Percentiles rank a stretch among this genome's conserved stretches.
Conservation (phyloP, 64 coral and sea anemone genomes). For the Pocillopora damicornis region DNA sequence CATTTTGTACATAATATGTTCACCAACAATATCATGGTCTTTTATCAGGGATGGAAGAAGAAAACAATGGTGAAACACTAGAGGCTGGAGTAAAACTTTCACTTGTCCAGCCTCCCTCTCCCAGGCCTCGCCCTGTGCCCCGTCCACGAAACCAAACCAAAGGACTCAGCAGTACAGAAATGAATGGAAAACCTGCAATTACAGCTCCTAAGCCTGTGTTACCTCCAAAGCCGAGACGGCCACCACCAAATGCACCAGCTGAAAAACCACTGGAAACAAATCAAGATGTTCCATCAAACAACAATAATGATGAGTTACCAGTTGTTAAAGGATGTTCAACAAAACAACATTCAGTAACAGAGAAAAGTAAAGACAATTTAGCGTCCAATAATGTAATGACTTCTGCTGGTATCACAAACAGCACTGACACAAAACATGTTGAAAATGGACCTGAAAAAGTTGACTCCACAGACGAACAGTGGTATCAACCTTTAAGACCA, state of each 20-base stretch:
- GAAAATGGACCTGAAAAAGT: neutral
- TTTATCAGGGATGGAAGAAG: conserved; percentile 36
- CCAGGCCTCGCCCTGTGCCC: conserved; percentile 18
- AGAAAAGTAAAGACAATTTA: neutral
- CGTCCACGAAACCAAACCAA: neutral
- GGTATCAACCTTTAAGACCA: conserved; percentile 8
- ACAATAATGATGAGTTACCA: neutral
- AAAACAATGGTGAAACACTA: neutral
- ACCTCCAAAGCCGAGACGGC: conserved; percentile 28
- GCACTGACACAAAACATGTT: neutral
- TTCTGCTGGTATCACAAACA: neutral
- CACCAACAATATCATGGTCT: neutral
- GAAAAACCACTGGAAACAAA: neutral
- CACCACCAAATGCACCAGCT: conserved; percentile 32
- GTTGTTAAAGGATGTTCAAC: neutral
- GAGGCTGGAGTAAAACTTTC: neutral
- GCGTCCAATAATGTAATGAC: neutral
- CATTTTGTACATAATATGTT: neutral
- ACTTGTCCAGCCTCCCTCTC: neutral
- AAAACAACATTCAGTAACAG: neutral
- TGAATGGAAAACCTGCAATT: conserved; percentile 27
- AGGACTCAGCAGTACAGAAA: neutral
- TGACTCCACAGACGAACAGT: neutral
- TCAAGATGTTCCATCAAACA: neutral
- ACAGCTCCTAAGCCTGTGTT: conserved; percentile 17